Evolutionary conservation across 2,113 vertebrate species (phyloP).

Genomic region (Suncus etruscus): DNA sequence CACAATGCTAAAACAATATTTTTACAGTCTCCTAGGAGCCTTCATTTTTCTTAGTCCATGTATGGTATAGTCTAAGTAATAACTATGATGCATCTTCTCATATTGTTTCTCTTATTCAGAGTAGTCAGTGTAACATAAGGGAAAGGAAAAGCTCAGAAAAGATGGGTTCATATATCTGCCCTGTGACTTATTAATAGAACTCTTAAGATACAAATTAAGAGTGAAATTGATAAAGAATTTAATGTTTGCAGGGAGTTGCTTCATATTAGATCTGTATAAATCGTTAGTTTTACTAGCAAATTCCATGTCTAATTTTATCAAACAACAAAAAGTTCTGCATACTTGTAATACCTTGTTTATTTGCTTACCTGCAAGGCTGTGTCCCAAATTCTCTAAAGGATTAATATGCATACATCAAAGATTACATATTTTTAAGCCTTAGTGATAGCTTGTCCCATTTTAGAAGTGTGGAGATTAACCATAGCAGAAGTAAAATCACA

Average conservation of each 20-base stretch:
- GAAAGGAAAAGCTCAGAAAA: background rate
- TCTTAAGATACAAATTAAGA: background rate
- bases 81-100: background rate
- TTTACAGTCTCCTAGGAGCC: background rate
- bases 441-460: background rate
- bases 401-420: background rate
- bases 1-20: background rate
- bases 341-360: background rate
- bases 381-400: background rate
- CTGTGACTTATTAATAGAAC: conserved; percentile 26
- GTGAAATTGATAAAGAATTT: background rate
- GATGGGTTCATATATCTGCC: background rate
- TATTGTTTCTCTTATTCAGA: background rate
- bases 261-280: background rate
- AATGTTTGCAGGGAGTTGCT: background rate
- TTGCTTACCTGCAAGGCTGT: background rate
- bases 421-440: background rate
- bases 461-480: background rate
- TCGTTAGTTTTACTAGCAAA: background rate
- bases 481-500: conserved; percentile 17
- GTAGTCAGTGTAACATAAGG: background rate
- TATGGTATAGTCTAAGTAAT: conserved; percentile 21
- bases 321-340: background rate
- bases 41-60: background rate
- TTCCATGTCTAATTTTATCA: background rate